Evolutionary conservation across 2,888 invertebrate species (phyloP).

Genomic region (Epinotia demarniana): DNA sequence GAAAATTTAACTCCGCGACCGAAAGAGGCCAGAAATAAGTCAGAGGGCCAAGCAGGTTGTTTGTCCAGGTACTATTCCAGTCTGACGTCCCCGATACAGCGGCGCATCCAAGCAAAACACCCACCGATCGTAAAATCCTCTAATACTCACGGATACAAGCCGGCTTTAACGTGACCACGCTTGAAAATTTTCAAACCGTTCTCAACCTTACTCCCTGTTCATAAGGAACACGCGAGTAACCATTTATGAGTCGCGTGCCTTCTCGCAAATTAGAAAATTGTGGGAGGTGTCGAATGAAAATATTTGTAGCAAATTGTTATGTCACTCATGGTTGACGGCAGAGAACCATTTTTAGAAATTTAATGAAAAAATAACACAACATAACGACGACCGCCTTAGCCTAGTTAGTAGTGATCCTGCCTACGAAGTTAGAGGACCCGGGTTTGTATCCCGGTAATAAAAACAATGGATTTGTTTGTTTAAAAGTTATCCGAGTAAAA

Average conservation of each 20-base stretch:
- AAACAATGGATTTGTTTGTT: background rate
- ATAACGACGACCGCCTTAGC: no score
- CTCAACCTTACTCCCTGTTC: background rate
- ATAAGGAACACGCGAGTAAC: background rate
- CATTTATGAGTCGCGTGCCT: background rate
- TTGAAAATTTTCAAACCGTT: background rate
- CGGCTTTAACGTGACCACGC: background rate
- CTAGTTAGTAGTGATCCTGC: no score
- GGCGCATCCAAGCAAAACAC: conserved; percentile 69
- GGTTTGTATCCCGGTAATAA: no score
- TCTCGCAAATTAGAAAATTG: conserved; percentile 20
- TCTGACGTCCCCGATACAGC: conserved; percentile 62
- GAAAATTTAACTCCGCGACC: background rate
- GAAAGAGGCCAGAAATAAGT: conserved; percentile 29
- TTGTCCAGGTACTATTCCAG: conserved; percentile 70
- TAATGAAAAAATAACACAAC: background rate
- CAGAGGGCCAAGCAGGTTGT: conserved; percentile 50
- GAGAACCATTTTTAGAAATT: background rate
- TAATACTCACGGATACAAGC: conserved; percentile 38
- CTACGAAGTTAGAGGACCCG: no score
- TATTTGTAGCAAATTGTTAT: conserved; percentile 28
- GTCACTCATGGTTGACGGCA: background rate
- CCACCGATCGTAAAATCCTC: conserved; percentile 43
- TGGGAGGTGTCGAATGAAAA: conserved; percentile 28
- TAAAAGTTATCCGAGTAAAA: no score